Evolutionary conservation across 2,113 vertebrate genomes (phyloP).

Genomic region (Pelodiscus sinensis): DNA sequence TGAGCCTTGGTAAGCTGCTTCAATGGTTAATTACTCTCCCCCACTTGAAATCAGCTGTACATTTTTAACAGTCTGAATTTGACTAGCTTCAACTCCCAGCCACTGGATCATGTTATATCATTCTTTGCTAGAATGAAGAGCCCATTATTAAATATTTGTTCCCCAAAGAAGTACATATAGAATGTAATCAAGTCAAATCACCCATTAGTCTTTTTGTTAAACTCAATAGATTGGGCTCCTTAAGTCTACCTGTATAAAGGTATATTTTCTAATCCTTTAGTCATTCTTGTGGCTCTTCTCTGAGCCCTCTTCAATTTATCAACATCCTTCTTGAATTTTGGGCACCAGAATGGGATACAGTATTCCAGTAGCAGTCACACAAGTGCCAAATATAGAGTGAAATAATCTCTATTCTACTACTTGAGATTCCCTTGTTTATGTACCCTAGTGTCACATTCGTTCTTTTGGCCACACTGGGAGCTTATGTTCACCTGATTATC

Average conservation of each 20-base stretch:
- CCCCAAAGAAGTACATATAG: not conserved
- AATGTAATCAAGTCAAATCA: not conserved
- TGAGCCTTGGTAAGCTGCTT: not conserved
- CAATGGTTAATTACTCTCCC: not conserved
- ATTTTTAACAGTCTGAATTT: not conserved
- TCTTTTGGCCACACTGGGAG: not conserved
- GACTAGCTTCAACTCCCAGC: not conserved
- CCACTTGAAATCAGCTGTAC: too few relatives aligned
- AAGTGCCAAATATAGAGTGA: not conserved
- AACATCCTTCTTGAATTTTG: too few relatives aligned
- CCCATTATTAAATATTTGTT: not conserved
- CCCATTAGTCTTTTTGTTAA: not conserved
- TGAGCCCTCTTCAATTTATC: too few relatives aligned
- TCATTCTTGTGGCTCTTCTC: too few relatives aligned
- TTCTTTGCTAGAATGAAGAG: not conserved
- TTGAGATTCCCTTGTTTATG: too few relatives aligned
- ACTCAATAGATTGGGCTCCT: not conserved
- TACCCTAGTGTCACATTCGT: too few relatives aligned
- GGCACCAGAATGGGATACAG: too few relatives aligned
- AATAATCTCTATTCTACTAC: not conserved
- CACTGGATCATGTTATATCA: too few relatives aligned
- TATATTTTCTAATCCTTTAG: too few relatives aligned
- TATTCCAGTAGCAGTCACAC: not conserved
- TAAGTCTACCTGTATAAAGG: not conserved
- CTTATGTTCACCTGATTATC: not conserved